A percentile compares a stretch with the other conserved stretches of the same genome.
phyloP scores from a whole-genome alignment of 2,113 vertebrate species.

The Syngnathus floridae region DNA sequence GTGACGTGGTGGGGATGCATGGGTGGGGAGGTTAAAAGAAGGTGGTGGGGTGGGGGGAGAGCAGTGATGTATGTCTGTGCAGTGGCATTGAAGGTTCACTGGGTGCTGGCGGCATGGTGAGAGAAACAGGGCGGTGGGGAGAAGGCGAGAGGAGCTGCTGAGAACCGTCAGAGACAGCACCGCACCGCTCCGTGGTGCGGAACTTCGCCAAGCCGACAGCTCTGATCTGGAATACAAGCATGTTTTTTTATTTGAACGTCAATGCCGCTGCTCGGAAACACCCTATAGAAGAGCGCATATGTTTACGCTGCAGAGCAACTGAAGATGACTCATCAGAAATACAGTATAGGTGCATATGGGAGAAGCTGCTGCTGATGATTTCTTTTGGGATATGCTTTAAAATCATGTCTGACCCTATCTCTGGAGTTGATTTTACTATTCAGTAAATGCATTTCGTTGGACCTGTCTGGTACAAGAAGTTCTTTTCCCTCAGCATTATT shows the following conservation, averaged over 20 bases:
- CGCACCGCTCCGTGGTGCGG: slow-evolving; percentile 32
- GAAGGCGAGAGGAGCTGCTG: slow-evolving; percentile 55
- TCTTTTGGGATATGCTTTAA: not conserved
- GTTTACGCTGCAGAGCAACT: slow-evolving; percentile 34
- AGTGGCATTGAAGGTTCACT: slow-evolving; percentile 48
- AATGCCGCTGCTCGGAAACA: slow-evolving; percentile 32
- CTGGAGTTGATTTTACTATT: slow-evolving; percentile 1
- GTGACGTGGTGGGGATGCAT: slow-evolving; percentile 33
- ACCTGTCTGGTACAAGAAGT: slow-evolving; percentile 19
- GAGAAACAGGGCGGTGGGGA: slow-evolving; percentile 62
- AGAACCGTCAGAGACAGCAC: slow-evolving; percentile 52
- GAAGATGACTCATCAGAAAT: slow-evolving; percentile 68
- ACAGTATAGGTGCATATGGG: slow-evolving; percentile 32
- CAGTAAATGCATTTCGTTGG: slow-evolving; percentile 5
- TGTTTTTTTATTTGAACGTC: slow-evolving; percentile 31
- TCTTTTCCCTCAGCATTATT: slow-evolving; percentile 30
- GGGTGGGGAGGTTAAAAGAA: not conserved
- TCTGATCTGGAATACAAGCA: slow-evolving; percentile 42
- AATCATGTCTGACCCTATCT: not conserved
- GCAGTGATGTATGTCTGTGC: slow-evolving; percentile 34
- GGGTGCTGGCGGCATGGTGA: slow-evolving; percentile 55
- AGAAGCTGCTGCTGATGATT: slow-evolving; percentile 19
- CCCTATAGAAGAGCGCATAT: slow-evolving; percentile 26
- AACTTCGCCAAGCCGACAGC: slow-evolving; percentile 12
- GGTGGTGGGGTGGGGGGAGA: not conserved